Evolutionary conservation across 2,888 invertebrate species (phyloP).

Genomic region (Lepidocyrtinus sp.): DNA sequence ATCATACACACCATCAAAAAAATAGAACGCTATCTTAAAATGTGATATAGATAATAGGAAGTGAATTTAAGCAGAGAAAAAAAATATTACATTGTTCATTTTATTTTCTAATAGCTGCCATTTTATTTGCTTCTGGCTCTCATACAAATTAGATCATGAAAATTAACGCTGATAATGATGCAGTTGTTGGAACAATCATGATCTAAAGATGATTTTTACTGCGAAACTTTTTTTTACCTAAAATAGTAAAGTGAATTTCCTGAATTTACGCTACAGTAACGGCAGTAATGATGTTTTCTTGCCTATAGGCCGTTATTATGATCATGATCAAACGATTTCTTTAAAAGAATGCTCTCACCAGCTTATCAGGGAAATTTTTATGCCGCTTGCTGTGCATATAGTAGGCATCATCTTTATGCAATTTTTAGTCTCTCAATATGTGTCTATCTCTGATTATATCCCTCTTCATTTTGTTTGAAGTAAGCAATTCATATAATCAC

Average conservation of each 20-base stretch:
- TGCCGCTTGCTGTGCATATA: background rate
- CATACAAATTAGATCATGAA: constrained; percentile 23
- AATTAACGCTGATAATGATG: background rate
- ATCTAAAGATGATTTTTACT: constrained; percentile 2
- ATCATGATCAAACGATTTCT: background rate
- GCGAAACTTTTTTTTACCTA: background rate
- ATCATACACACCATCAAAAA: background rate
- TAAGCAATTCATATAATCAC: background rate
- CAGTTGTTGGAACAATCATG: background rate
- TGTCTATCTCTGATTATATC: too few species aligned
- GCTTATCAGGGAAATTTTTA: background rate
- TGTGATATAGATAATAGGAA: constrained; percentile 12
- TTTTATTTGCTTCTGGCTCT: constrained; percentile 20
- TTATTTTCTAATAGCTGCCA: background rate
- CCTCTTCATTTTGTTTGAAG: background rate
- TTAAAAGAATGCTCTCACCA: background rate
- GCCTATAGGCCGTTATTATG: background rate
- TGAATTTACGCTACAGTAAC: constrained; percentile 27
- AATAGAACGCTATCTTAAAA: background rate
- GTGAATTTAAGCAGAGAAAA: background rate
- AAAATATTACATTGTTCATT: constrained; percentile 11
- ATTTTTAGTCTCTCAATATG: background rate
- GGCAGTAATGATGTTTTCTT: constrained; percentile 8
- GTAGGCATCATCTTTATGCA: background rate
- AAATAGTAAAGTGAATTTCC: constrained; percentile 4